phyloP scores from a whole-genome alignment of 2,888 invertebrate genomes.

The Eupelmus urozonus region DNA sequence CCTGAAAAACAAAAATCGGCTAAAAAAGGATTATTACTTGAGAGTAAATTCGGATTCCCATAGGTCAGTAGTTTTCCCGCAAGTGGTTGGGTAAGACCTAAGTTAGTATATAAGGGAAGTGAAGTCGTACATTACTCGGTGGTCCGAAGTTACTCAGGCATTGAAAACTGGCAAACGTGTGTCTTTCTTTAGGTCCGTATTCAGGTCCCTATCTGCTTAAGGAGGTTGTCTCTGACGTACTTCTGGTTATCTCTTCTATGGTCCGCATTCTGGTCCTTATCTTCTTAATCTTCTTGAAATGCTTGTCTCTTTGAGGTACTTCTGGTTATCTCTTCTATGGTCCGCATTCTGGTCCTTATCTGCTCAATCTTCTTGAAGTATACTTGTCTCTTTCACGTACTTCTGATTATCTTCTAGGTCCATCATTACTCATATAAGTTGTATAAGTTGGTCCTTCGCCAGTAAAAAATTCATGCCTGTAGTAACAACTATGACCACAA shows the following conservation, averaged over 20 bases:
- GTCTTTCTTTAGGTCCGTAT: not conserved
- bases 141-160: not conserved
- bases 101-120: not conserved
- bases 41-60: too few relatives aligned
- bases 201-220: not conserved
- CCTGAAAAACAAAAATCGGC: too few relatives aligned
- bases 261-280: not conserved
- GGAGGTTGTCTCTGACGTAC: not conserved
- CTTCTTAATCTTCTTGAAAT: not conserved
- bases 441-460: not conserved
- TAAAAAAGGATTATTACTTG: too few relatives aligned
- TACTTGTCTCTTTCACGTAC: not conserved
- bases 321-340: not conserved
- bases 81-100: not conserved
- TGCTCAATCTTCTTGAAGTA: not conserved
- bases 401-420: not conserved
- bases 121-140: not conserved
- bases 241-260: not conserved
- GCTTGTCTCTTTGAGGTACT: not conserved
- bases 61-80: not conserved
- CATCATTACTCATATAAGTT: too few relatives aligned
- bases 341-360: not conserved
- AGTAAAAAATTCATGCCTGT: not conserved
- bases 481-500: not conserved
- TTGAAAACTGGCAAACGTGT: not conserved